phyloP scores from a whole-genome alignment of 2,113 vertebrate species.

The Thermophis baileyi region DNA sequence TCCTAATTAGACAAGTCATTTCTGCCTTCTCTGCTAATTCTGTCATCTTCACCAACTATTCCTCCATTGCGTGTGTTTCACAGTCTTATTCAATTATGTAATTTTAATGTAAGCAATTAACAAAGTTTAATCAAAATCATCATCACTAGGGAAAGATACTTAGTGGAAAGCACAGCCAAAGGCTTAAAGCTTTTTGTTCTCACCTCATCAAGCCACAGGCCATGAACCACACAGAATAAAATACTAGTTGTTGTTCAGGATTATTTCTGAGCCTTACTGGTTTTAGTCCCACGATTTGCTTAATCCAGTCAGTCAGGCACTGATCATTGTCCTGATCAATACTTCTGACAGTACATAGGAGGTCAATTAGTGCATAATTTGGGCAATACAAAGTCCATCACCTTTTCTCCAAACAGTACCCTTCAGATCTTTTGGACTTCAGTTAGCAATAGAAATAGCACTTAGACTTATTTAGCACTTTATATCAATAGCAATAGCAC shows the following conservation, averaged over 20 bases:
- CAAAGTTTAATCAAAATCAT: neutral
- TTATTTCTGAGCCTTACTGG: neutral
- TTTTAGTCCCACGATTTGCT: neutral
- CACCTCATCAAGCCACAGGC: neutral
- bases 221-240: neutral
- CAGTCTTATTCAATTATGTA: neutral
- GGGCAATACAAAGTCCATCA: too few relatives aligned
- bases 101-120: neutral
- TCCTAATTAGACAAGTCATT: neutral
- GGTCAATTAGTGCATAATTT: neutral
- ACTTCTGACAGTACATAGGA: neutral
- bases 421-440: too few relatives aligned
- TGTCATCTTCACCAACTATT: neutral
- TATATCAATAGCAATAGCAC: too few relatives aligned
- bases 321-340: neutral
- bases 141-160: neutral
- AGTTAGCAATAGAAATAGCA: too few relatives aligned
- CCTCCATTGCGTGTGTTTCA: neutral
- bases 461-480: too few relatives aligned
- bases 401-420: too few relatives aligned
- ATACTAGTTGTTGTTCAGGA: neutral
- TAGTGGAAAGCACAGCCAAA: neutral
- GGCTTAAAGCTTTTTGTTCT: neutral
- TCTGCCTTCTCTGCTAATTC: neutral
- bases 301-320: neutral